A percentile compares a stretch with the other conserved stretches of the same genome.
phyloP scores from a whole-genome alignment of 2,888 invertebrate species.

The Oscheius myriophilus region DNA sequence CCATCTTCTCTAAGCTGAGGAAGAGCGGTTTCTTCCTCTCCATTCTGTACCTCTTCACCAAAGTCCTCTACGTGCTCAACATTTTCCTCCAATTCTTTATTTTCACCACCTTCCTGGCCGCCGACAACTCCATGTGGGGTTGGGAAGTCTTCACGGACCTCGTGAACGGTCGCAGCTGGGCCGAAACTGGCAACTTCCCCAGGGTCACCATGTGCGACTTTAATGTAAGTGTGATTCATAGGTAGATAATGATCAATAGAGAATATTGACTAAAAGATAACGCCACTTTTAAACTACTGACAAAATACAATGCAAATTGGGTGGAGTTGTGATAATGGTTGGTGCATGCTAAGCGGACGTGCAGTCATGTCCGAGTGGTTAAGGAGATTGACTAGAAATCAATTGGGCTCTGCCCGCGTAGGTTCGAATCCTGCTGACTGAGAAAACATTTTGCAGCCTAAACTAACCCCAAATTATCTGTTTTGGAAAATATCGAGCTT shows the following conservation, averaged over 20 bases:
- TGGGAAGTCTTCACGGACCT: conserved; percentile 49
- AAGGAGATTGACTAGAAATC: conserved; percentile 64
- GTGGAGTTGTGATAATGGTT: too few relatives aligned
- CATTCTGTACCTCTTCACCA: conserved; percentile 43
- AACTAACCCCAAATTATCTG: too few relatives aligned
- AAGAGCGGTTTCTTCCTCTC: conserved; percentile 47
- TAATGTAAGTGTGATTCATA: conserved; percentile 29
- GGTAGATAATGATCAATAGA: neutral
- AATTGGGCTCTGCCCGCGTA: conserved; percentile 66
- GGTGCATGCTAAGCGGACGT: too few relatives aligned
- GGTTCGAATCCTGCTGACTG: conserved; percentile 66
- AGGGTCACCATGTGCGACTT: conserved; percentile 60
- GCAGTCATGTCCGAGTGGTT: conserved; percentile 58
- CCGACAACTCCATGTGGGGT: conserved; percentile 54
- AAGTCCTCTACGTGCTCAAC: conserved; percentile 56
- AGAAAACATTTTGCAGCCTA: too few relatives aligned
- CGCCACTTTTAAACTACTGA: too few relatives aligned
- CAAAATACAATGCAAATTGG: too few relatives aligned
- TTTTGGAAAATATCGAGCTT: too few relatives aligned
- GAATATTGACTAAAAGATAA: neutral
- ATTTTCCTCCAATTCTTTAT: conserved; percentile 54
- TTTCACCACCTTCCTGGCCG: conserved; percentile 57
- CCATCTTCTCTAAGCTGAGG: conserved; percentile 21
- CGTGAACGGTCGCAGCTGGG: conserved; percentile 48
- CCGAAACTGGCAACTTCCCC: conserved; percentile 57